These are phyloP conservation scores for Zygogramma bicolorata DNA, from an alignment of 2,888 invertebrate genomes.

Conservation along the genomic window DNA sequence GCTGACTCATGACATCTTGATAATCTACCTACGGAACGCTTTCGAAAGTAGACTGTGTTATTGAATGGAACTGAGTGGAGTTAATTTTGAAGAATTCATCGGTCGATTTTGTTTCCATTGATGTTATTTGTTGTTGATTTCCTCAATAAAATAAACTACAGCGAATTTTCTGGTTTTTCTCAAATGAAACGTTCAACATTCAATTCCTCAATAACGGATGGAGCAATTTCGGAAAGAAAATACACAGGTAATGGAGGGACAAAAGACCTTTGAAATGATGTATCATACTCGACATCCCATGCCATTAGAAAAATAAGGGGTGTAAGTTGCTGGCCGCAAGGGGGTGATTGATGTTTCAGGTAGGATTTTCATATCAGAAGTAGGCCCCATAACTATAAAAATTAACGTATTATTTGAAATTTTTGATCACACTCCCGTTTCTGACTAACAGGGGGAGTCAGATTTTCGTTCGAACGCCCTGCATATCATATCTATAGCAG, in stretches of 20 bases:
- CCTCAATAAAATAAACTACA: too few species aligned
- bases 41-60: too few species aligned
- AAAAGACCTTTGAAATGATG: too few species aligned
- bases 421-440: neutral
- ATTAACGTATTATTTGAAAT: neutral
- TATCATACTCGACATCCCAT: neutral
- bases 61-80: too few species aligned
- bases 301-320: neutral
- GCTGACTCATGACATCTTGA: neutral
- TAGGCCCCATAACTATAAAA: neutral
- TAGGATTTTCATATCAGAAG: neutral
- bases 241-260: neutral
- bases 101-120: neutral
- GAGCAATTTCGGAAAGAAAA: neutral
- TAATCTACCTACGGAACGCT: neutral
- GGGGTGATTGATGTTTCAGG: neutral
- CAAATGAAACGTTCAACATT: too few species aligned
- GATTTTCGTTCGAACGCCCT: neutral
- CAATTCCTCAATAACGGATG: too few species aligned
- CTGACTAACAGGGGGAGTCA: neutral
- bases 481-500: too few species aligned
- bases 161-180: too few species aligned
- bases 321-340: neutral
- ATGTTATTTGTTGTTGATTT: too few species aligned
- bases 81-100: neutral